These are phyloP conservation scores for Equus quagga DNA, from an alignment of 2,113 vertebrate genomes.

Conservation along the genomic window DNA sequence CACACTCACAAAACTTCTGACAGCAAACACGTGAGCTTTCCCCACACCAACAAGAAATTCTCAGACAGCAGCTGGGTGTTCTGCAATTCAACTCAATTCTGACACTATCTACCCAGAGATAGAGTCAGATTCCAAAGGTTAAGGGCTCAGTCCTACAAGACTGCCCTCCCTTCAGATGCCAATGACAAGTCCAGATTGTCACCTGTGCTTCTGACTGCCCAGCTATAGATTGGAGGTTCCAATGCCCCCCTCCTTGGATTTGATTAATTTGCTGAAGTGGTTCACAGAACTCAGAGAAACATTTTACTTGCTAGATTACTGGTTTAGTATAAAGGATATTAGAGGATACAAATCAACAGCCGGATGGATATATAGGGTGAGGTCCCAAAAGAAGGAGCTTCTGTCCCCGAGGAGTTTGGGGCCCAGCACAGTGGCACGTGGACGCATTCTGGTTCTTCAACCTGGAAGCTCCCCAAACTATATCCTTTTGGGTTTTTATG, in stretches of 20 bases:
- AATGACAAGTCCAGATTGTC: background rate
- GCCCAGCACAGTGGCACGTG: fast-evolving
- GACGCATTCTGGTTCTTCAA: background rate
- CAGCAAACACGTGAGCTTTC: background rate
- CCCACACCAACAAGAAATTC: background rate
- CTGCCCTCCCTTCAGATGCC: background rate
- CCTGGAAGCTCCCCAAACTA: background rate
- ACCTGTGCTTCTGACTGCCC: background rate
- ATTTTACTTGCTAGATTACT: background rate
- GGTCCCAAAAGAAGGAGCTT: background rate
- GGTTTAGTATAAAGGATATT: background rate
- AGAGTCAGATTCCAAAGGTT: background rate
- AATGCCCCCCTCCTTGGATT: background rate
- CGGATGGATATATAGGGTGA: background rate
- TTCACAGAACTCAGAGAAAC: background rate
- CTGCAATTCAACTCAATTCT: background rate
- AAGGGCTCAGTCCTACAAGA: background rate
- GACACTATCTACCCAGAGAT: background rate
- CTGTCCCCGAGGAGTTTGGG: background rate
- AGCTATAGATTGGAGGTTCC: background rate
- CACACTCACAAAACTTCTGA: background rate
- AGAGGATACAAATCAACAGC: background rate
- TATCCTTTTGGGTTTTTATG: background rate
- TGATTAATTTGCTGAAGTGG: background rate
- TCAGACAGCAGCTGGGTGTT: background rate